Base-by-base conservation (phyloP, 2,888 invertebrate species). In the Chloroclysta siterata region DNA sequence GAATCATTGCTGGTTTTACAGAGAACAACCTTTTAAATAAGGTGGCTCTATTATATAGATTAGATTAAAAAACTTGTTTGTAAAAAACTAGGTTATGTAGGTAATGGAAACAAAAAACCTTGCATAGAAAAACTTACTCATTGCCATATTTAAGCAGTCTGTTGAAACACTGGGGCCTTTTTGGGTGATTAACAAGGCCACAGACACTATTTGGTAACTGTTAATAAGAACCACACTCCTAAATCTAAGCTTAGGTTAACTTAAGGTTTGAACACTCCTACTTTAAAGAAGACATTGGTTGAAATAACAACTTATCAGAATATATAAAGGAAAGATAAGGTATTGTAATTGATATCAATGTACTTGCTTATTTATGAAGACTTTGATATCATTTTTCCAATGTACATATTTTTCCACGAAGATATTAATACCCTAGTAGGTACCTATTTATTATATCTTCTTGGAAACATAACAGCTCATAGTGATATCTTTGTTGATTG, bases 181-280 rank as follows among this genome's bases (percentile, higher is more conserved):
- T 62, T 4, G 61, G 65, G 65, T 65, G 42, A 41, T 47, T 54
- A n/a, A 51, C 65, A 65, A 65, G 65, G 65, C 53, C 54, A 58
- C 5, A 13, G 29, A 61, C 52, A 65, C 61, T 53, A 65, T 61
- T 65, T 36, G 41, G 39, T 60, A 60, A 60, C 55, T 22, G 3
- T 22, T 22, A 56, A 46, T 48, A 59, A 60, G 55, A 64, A 59
- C 54, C 41, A 39, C 14, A 48, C 15, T 44, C 36, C 29, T n/a
- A n/a, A n/a, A n/a, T n/a, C 29, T 5, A 33, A 8, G 33, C 1
- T 33, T 33, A 33, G 7, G 5, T 6, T 50, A 33, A 11, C 5
- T 10, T 17, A 46, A 15, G 46, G 46, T 46, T 46, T 17, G 46
- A 46, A 46, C 17, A 46, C 17, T 11, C 11, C 46, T 17, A 53